phyloP scores from a whole-genome alignment of 2,888 invertebrate species.

The Rugalucina vietnamica region DNA sequence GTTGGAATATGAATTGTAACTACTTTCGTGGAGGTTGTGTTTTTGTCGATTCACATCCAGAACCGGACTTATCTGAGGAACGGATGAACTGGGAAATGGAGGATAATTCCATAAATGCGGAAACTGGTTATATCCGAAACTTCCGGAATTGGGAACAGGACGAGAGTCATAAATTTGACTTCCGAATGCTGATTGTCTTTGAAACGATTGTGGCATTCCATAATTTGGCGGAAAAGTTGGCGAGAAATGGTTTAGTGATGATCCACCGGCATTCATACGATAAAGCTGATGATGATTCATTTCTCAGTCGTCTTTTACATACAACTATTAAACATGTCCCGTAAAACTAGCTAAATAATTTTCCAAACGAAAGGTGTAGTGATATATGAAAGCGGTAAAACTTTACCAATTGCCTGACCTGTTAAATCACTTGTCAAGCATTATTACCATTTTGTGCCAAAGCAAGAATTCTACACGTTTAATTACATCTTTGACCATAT shows the following conservation, averaged over 20 bases:
- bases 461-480: constrained; percentile 52
- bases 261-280: constrained; percentile 69
- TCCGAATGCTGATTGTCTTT: constrained; percentile 42
- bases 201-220: constrained; percentile 43
- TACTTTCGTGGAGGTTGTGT: not conserved
- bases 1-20: not conserved
- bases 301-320: constrained; percentile 47
- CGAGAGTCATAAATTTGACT: constrained; percentile 45
- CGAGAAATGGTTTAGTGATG: constrained; percentile 70
- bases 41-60: constrained; percentile 2
- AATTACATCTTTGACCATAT: constrained; percentile 57
- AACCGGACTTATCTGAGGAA: not conserved
- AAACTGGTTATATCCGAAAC: constrained; percentile 35
- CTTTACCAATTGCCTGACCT: constrained; percentile 7
- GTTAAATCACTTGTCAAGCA: constrained; percentile 8
- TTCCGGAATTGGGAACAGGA: constrained; percentile 6
- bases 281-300: constrained; percentile 70
- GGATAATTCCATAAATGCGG: constrained; percentile 52
- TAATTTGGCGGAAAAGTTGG: constrained; percentile 56
- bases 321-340: constrained; percentile 43
- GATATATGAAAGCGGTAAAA: not conserved
- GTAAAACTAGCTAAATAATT: constrained; percentile 45
- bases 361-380: constrained; percentile 40
- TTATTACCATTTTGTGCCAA: constrained; percentile 30
- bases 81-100: constrained; percentile 18